A percentile compares a stretch with the other conserved stretches of the same genome.
Evolutionary conservation across 2,113 vertebrate species (phyloP).

Genomic region (Lota lota): DNA sequence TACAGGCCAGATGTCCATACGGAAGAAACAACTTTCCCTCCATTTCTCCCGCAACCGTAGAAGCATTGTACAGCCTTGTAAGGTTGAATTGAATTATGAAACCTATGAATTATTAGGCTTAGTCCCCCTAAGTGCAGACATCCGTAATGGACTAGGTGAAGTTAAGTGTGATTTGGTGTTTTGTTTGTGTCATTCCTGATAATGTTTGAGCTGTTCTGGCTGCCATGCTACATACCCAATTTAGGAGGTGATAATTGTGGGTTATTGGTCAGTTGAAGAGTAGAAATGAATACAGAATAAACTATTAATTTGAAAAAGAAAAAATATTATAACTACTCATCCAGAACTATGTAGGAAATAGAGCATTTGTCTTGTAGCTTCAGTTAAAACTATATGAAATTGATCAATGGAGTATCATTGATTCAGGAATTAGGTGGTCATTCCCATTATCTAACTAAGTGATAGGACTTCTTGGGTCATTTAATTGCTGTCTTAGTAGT

Average conservation of each 20-base stretch:
- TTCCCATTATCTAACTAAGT: slow-evolving; percentile 17
- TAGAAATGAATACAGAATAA: too few relatives aligned
- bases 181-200: too few relatives aligned
- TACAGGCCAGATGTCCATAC: slow-evolving; percentile 12
- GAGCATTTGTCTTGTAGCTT: background rate
- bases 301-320: too few relatives aligned
- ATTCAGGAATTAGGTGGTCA: slow-evolving; percentile 3
- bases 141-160: too few relatives aligned
- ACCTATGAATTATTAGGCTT: too few relatives aligned
- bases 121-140: too few relatives aligned
- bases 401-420: slow-evolving; percentile 11
- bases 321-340: too few relatives aligned
- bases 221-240: too few relatives aligned
- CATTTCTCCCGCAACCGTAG: background rate
- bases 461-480: background rate
- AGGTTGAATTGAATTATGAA: background rate
- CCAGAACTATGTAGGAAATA: background rate
- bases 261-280: background rate
- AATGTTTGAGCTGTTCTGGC: too few relatives aligned
- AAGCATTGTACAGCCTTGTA: background rate
- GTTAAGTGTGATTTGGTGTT: too few relatives aligned
- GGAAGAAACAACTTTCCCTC: background rate
- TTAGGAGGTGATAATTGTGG: background rate
- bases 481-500: background rate
- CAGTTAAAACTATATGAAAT: slow-evolving; percentile 3